Evolutionary conservation across 1,140 invertebrate genomes (phyloP), one percentile per base, ranked within the genome.

Genomic region (Drosophila arawakana): DNA sequence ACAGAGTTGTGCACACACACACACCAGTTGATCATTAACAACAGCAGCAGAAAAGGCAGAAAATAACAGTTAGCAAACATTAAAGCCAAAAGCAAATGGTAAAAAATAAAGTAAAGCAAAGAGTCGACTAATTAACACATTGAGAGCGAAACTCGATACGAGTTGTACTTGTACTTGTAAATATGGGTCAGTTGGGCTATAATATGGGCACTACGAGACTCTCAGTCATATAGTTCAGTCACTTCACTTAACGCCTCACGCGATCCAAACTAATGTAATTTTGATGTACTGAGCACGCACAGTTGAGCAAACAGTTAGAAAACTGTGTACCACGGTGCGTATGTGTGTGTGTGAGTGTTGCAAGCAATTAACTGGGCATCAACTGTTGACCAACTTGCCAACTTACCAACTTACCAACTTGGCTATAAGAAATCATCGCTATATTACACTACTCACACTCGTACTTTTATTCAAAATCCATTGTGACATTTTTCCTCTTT

Each of bases 71-170:
- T 69, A 50, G 47, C 61, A 49, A 66, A 70, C 44, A 61, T 15
- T 37, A 44, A 52, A 54, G 57, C 7, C 9, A 41, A 63, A 10
- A 39, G 39, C 15, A 49, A 34, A 21, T 4, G 6, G 2, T 4
- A 67, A 61, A 73, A 44, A 44, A 13, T n/a, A 61, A 59, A 34
- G 65, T 50, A 67, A 73, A 71, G 71, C 72, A 65, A 73, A 82
- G 76, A 72, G 62, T 72, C 61, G 80, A 84, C 81, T 86, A 86
- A 86, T 86, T 84, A 84, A 84, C 82, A 84, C 81, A 81, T 84
- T 71, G 63, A 68, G 54, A 73, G 46, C 55, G 55, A 60, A 73
- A 73, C 63, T 50, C 55, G 55, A 68, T 73, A 50, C 39, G 47
- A 44, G 7, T 44, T n/a, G 46, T 55, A 52, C 55, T 34, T 35